Conservation (phyloP, 2,113 vertebrate species). For the Galeopterus variegatus region DNA sequence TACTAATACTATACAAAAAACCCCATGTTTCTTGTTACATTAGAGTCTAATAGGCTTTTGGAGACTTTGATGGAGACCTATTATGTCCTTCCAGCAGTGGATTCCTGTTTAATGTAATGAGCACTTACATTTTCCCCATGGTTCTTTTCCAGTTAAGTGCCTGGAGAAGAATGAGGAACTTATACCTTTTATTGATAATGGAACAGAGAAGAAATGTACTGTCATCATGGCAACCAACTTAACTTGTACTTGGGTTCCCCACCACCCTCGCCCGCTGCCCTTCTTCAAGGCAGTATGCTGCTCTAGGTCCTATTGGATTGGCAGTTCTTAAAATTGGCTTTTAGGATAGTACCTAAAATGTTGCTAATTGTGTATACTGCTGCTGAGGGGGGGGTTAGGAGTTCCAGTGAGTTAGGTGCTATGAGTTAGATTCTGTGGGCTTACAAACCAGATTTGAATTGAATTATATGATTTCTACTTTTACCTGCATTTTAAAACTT, state of each 20-base stretch:
- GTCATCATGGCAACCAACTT: not conserved
- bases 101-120: not conserved
- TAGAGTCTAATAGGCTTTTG: constrained; percentile 13
- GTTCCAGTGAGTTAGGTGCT: not conserved
- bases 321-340: not conserved
- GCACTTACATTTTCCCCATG: not conserved
- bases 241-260: not conserved
- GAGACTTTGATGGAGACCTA: not conserved
- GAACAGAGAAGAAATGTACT: not conserved
- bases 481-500: constrained; percentile 53
- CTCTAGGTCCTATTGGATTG: not conserved
- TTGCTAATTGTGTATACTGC: not conserved
- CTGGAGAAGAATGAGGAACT: not conserved
- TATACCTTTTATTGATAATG: not conserved
- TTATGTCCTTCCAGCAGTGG: not conserved
- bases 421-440: constrained; percentile 1
- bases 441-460: not conserved
- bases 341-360: not conserved
- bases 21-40: not conserved
- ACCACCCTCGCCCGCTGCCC: not conserved
- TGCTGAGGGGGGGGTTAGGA: not conserved
- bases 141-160: not conserved
- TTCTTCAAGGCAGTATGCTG: not conserved
- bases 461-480: not conserved
- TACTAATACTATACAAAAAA: not conserved